Evolutionary conservation across 2,888 invertebrate species (phyloP).

Genomic region (Cheilosia impressa): DNA sequence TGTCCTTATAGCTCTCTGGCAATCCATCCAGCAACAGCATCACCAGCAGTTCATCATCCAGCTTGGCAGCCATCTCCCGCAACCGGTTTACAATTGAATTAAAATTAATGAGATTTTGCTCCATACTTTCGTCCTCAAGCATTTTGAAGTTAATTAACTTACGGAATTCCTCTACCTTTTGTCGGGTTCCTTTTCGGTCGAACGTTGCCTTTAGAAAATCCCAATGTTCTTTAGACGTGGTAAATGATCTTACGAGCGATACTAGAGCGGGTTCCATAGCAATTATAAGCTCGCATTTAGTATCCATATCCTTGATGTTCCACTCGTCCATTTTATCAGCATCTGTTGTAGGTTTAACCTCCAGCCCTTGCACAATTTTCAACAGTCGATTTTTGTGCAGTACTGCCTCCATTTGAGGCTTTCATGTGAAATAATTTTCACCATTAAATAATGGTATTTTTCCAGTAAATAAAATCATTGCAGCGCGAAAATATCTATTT

Average conservation of each 20-base stretch:
- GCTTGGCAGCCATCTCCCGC: slow-evolving; percentile 39
- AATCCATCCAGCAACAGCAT: slow-evolving; percentile 48
- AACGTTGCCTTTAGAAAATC: too few relatives aligned
- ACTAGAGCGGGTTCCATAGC: too few relatives aligned
- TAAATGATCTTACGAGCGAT: too few relatives aligned
- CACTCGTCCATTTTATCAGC: neutral
- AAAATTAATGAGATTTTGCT: too few relatives aligned
- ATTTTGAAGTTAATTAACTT: too few relatives aligned
- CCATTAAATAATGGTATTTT: slow-evolving; percentile 20
- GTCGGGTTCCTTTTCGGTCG: neutral
- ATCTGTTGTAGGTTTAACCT: neutral
- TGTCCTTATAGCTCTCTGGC: slow-evolving; percentile 27
- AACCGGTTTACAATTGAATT: neutral
- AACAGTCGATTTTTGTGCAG: slow-evolving; percentile 19
- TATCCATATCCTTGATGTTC: too few relatives aligned
- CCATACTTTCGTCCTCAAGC: too few relatives aligned
- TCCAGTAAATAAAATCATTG: neutral
- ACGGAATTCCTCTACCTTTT: too few relatives aligned
- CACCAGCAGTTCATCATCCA: slow-evolving; percentile 50
- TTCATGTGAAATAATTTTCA: slow-evolving; percentile 32
- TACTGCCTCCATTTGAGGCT: slow-evolving; percentile 40
- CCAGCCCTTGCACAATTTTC: slow-evolving; percentile 2
- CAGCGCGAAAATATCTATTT: neutral
- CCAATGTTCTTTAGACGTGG: too few relatives aligned
- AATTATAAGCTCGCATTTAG: too few relatives aligned